These are phyloP conservation scores for Ranitomeya imitator DNA, from an alignment of 2,113 vertebrate species.

Conservation along the genomic window DNA sequence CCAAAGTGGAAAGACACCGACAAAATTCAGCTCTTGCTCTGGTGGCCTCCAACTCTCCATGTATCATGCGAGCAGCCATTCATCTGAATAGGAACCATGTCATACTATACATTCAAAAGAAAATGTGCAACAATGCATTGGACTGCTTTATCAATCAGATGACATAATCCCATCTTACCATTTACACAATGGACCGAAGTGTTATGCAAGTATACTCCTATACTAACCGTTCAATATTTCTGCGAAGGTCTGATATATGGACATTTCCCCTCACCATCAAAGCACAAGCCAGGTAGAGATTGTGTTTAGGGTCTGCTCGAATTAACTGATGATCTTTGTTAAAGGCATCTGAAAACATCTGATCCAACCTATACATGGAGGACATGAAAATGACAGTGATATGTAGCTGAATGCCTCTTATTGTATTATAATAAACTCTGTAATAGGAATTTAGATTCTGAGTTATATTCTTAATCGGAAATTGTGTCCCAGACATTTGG, in stretches of 20 bases:
- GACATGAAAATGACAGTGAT: neutral
- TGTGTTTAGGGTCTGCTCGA: constrained; percentile 85
- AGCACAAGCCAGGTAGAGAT: constrained; percentile 91
- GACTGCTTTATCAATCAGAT: too few species aligned
- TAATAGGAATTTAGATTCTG: too few species aligned
- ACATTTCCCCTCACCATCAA: constrained; percentile 92
- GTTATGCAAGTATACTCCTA: neutral
- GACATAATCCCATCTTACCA: neutral
- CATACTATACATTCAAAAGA: too few species aligned
- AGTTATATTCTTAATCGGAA: too few species aligned
- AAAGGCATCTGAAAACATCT: constrained; percentile 97
- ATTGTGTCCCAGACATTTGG: too few species aligned
- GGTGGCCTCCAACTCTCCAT: too few species aligned
- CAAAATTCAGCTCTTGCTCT: too few species aligned
- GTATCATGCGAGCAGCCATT: too few species aligned
- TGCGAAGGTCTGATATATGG: constrained; percentile 91
- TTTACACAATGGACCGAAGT: neutral
- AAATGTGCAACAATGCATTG: too few species aligned
- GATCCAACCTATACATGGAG: constrained; percentile 81
- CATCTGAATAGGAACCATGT: too few species aligned
- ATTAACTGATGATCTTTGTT: constrained; percentile 94
- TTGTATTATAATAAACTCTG: too few species aligned
- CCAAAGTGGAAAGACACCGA: too few species aligned
- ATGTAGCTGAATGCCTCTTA: neutral
- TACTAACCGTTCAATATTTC: constrained; percentile 92